phyloP scores from a whole-genome alignment of 2,113 vertebrate genomes.

The Ginglymostoma cirratum region DNA sequence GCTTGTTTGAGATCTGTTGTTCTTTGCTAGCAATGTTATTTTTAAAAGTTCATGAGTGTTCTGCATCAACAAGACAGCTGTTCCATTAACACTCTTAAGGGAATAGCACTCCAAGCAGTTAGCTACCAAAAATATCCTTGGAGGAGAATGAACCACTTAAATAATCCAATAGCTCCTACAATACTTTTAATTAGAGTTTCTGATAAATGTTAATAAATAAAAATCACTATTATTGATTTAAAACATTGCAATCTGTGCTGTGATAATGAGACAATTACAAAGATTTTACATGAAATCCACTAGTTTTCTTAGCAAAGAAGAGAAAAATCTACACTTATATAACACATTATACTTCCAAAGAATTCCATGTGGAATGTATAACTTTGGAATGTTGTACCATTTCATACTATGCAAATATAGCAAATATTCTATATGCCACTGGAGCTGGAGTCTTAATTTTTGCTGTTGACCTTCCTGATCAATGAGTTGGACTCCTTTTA shows the following conservation, averaged over 20 bases:
- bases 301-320: background rate
- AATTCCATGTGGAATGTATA: background rate
- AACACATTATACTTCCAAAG: background rate
- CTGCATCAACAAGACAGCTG: background rate
- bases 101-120: conserved; percentile 4
- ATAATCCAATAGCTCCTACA: conserved; percentile 1
- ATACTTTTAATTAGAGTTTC: background rate
- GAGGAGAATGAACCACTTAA: background rate
- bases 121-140: conserved; percentile 9
- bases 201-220: background rate
- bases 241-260: background rate
- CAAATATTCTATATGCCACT: background rate
- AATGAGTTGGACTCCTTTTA: background rate
- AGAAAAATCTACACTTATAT: background rate
- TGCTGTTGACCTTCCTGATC: background rate
- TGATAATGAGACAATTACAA: background rate
- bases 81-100: conserved; percentile 16
- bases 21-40: background rate
- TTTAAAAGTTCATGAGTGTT: conserved; percentile 15
- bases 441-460: background rate
- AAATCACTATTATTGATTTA: background rate
- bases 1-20: background rate
- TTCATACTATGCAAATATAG: background rate
- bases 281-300: background rate
- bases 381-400: background rate